Conservation (phyloP, 2,888 invertebrate species). For the Andrena bucephala region DNA sequence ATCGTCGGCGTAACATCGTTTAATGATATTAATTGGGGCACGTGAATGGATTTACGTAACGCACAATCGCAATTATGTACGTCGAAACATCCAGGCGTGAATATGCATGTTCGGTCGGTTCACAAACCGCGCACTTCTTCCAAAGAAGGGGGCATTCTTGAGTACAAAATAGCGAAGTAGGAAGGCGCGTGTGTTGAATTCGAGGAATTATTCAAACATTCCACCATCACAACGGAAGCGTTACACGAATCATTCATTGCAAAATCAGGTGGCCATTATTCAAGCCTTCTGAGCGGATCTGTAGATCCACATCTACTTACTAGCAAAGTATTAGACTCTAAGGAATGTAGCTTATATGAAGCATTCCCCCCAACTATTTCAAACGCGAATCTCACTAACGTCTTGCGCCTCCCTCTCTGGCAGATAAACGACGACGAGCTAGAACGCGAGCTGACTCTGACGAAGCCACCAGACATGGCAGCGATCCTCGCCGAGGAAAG, state of each 20-base stretch:
- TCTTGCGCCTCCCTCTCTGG: constrained; percentile 6
- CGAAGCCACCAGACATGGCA: constrained; percentile 92
- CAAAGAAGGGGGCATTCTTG: too few relatives aligned
- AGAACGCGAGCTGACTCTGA: constrained; percentile 89
- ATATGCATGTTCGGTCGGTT: background rate
- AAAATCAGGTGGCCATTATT: too few relatives aligned
- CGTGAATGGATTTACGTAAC: constrained; percentile 55
- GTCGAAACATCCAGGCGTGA: background rate
- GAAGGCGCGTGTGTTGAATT: too few relatives aligned
- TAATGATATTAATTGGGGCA: constrained; percentile 57
- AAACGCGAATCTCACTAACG: background rate
- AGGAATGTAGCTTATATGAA: too few relatives aligned
- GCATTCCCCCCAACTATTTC: background rate
- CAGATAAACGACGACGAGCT: constrained; percentile 89
- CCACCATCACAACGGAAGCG: too few relatives aligned
- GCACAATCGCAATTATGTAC: constrained; percentile 29
- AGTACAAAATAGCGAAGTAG: too few relatives aligned
- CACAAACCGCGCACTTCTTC: background rate
- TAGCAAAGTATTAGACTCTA: too few relatives aligned
- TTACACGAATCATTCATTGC: too few relatives aligned
- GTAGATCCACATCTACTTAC: too few relatives aligned
- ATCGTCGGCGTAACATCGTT: constrained; percentile 57
- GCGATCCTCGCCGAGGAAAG: constrained; percentile 93
- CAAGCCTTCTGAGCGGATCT: too few relatives aligned
- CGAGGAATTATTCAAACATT: too few relatives aligned